A percentile compares a stretch with the other conserved stretches of the same genome.
phyloP scores from a whole-genome alignment of 2,888 invertebrate species.

The Bursaphelenchus okinawaensis region DNA sequence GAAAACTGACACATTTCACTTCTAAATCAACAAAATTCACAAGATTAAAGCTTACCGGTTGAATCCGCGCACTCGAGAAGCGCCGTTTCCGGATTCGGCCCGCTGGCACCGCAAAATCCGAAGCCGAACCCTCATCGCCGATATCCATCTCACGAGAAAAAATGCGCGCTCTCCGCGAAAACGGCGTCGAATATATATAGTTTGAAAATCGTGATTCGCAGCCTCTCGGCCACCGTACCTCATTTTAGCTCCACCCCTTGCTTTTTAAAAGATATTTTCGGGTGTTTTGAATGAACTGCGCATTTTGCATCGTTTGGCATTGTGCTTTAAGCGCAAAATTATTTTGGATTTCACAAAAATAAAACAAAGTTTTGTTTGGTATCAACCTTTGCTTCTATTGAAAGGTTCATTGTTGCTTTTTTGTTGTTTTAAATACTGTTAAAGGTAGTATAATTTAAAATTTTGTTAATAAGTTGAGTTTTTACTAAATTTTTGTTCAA shows the following conservation, averaged over 20 bases:
- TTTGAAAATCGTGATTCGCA: not conserved
- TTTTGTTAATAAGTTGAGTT: not conserved
- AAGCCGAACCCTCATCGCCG: not conserved
- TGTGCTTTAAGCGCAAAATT: too few species aligned
- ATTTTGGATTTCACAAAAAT: not conserved
- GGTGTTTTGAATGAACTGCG: not conserved
- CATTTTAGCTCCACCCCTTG: not conserved
- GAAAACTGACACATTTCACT: not conserved
- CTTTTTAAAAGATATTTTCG: not conserved
- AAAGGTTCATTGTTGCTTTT: not conserved
- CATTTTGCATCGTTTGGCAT: not conserved
- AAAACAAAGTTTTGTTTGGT: not conserved
- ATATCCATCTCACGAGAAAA: conserved; percentile 4
- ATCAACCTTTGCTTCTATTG: not conserved
- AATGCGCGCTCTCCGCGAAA: not conserved
- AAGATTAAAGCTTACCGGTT: conserved; percentile 38
- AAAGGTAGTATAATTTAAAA: not conserved
- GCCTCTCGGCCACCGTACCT: not conserved
- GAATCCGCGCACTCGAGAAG: conserved; percentile 53
- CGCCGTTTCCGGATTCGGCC: conserved; percentile 47
- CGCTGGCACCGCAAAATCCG: conserved; percentile 11
- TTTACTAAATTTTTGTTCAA: not conserved
- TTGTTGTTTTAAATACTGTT: not conserved
- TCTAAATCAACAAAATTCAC: not conserved
- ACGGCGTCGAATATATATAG: conserved; percentile 3